phyloP scores from a whole-genome alignment of 2,797 vertebrate species.

The Pseudochirops corinnae region DNA sequence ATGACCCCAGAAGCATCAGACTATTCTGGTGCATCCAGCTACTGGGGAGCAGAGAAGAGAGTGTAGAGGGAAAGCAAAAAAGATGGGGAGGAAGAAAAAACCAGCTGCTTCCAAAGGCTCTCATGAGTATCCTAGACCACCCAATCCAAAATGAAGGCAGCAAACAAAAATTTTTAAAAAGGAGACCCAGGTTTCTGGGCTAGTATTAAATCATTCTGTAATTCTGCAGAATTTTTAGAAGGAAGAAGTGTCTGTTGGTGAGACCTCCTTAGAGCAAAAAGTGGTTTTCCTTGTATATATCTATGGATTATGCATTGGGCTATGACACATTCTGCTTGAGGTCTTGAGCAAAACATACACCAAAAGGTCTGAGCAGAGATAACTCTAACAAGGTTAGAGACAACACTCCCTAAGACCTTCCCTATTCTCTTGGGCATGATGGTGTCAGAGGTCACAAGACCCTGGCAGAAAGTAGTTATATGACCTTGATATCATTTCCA shows the following conservation, averaged over 20 bases:
- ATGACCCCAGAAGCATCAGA: neutral
- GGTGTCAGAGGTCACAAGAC: neutral
- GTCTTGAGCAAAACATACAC: neutral
- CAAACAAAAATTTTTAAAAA: neutral
- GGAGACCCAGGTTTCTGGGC: neutral
- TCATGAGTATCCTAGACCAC: neutral
- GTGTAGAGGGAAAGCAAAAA: neutral
- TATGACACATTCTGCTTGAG: neutral
- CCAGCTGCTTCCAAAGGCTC: neutral
- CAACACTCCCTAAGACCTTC: neutral
- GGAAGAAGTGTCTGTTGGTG: neutral
- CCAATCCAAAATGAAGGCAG: neutral
- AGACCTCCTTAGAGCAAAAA: neutral
- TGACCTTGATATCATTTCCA: neutral
- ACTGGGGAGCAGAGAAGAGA: neutral
- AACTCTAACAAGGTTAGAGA: neutral
- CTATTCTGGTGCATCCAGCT: neutral
- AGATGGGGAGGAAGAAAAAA: neutral
- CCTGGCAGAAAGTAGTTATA: neutral
- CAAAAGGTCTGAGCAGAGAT: neutral
- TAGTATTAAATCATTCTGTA: neutral
- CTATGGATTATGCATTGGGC: neutral
- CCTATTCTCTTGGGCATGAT: neutral
- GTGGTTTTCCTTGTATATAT: neutral
- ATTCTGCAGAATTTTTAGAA: neutral